Evolutionary conservation across 2,113 vertebrate genomes (phyloP).

Genomic region (Dicrurus megarhynchus): DNA sequence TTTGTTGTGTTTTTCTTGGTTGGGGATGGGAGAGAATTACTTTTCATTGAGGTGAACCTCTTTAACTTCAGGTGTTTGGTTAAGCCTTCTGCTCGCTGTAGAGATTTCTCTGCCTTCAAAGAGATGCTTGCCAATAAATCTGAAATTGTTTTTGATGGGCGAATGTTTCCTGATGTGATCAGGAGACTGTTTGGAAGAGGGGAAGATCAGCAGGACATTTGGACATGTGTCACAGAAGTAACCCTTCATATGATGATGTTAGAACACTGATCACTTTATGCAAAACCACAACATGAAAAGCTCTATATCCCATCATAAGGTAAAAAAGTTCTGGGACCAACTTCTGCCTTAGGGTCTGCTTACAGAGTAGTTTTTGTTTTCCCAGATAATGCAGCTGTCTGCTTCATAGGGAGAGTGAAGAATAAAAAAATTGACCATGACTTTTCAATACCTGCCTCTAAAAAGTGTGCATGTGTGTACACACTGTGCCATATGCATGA

Average conservation of each 20-base stretch:
- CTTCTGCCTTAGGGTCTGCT: not conserved
- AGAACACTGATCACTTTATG: not conserved
- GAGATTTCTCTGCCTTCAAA: not conserved
- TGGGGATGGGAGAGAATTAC: not conserved
- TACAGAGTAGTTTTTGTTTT: not conserved
- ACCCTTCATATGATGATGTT: not conserved
- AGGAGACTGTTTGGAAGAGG: not conserved
- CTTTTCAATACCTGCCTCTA: not conserved
- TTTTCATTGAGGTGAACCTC: not conserved
- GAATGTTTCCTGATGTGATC: not conserved
- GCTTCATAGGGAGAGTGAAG: not conserved
- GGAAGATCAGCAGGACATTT: not conserved
- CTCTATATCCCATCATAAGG: not conserved
- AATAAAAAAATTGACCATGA: not conserved
- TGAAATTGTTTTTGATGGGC: not conserved
- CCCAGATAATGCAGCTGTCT: not conserved
- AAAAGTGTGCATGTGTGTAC: not conserved
- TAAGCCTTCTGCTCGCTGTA: not conserved
- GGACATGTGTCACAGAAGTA: not conserved
- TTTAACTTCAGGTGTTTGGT: not conserved
- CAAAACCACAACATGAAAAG: not conserved
- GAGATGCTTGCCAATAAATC: not conserved
- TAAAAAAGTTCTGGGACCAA: not conserved
- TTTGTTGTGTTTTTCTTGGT: not conserved
- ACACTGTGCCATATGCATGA: accelerated